phyloP scores from a whole-genome alignment of 2,797 vertebrate genomes.

The Chelon labrosus region DNA sequence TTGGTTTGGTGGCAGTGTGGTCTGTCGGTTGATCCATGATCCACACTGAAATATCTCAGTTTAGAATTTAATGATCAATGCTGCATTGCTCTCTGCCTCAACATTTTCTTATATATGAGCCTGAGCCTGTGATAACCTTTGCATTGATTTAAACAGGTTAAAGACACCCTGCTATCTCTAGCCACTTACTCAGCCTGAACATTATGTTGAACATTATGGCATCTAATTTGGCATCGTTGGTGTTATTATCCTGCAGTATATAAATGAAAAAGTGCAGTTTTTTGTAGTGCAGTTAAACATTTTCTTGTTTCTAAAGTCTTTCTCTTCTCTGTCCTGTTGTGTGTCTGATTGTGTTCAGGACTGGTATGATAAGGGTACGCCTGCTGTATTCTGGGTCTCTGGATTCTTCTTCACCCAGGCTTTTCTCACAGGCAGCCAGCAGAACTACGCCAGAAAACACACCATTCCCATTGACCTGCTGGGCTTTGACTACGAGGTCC shows the following conservation, averaged over 20 bases:
- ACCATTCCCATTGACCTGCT: constrained; percentile 91
- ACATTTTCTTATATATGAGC: too few species aligned
- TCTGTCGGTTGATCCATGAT: not conserved
- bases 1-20: not conserved
- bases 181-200: too few species aligned
- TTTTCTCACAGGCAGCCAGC: constrained; percentile 92
- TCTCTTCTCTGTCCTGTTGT: constrained; percentile 8
- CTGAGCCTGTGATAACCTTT: too few species aligned
- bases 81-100: too few species aligned
- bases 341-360: constrained; percentile 70
- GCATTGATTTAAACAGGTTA: too few species aligned
- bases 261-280: too few species aligned
- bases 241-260: not conserved
- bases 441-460: constrained; percentile 92
- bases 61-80: too few species aligned
- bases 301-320: not conserved
- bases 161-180: too few species aligned
- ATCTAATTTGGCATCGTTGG: too few species aligned
- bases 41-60: not conserved
- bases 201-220: not conserved
- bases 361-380: constrained; percentile 89
- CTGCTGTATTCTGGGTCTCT: constrained; percentile 91
- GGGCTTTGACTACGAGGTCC: constrained; percentile 91
- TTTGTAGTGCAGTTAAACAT: too few species aligned
- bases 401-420: constrained; percentile 96